Base-by-base conservation (phyloP, 2,797 vertebrate genomes). In the Mallotus villosus region DNA sequence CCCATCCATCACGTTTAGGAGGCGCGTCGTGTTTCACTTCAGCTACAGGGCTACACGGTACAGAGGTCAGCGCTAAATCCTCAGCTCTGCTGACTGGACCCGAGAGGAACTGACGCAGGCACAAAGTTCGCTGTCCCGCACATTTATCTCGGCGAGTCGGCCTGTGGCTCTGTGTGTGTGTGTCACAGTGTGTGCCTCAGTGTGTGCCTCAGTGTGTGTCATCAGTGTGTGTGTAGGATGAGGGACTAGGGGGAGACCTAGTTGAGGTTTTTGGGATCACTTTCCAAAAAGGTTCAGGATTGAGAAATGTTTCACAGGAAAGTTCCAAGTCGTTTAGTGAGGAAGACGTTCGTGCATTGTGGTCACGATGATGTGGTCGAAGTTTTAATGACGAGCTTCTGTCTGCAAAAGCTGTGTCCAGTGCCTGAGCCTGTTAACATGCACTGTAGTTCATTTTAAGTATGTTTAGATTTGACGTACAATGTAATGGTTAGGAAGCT, bases 1-100 rank as follows among this genome's bases (percentile, higher is more conserved):
- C 1, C 63, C 79, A 85, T 91, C 80, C 81, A 86, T 90, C 85
- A 84, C 71, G 78, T 81, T 78, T 84, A 84, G 86, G 75, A 78
- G 80, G 29, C 16, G 55, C n/a, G 55, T 17, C 11, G 46, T 51
- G 46, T 78, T 78, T 68, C 76, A 82, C 63, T 76, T 77, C 78
- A 76, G 66, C 68, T 70, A 73, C 67, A 66, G 46, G 66, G 68
- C 61, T 58, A 75, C 63, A 78, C 60, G 69, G 2, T 12, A 3
- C 25, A 86, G 79, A 80, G 86, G 83, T 86, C 81, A 85, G n/a
- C 3, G 16, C 60, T 84, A 78, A 86, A 83, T 77, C 76, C 75
- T 80, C 60, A 34, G 16, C 78, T 85, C 68, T 87, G 88, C 87
- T 87, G 87, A 87, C 86, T 74, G 78, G 79, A 86, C 77, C 77